Evolutionary conservation across 2,113 vertebrate species (phyloP).

Genomic region (Oryzias javanicus): DNA sequence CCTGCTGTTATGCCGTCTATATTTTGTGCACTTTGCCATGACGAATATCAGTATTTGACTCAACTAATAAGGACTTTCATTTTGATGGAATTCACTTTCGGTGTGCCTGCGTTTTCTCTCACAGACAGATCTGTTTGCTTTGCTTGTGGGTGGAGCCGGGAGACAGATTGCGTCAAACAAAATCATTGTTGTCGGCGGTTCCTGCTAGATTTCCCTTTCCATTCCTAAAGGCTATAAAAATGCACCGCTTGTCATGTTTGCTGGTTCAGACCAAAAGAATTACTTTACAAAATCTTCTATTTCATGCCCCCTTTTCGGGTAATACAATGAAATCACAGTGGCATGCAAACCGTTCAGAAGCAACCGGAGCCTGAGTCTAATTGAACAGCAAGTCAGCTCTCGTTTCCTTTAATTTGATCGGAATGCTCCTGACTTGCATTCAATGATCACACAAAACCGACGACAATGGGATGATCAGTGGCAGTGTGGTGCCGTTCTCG

Average conservation of each 20-base stretch:
- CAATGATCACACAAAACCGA: slow-evolving; percentile 65
- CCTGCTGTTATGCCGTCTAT: slow-evolving; percentile 41
- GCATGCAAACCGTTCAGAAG: slow-evolving; percentile 59
- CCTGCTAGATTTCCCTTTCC: slow-evolving; percentile 13
- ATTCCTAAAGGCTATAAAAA: slow-evolving; percentile 32
- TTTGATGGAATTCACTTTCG: slow-evolving; percentile 56
- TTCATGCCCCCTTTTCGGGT: slow-evolving; percentile 57
- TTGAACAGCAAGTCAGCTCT: slow-evolving; percentile 66
- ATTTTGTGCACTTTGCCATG: slow-evolving; percentile 52
- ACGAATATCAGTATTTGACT: slow-evolving; percentile 57
- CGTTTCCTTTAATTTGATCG: slow-evolving; percentile 74
- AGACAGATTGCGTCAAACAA: slow-evolving; percentile 50
- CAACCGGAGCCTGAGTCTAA: slow-evolving; percentile 68
- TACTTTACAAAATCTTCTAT: slow-evolving; percentile 50
- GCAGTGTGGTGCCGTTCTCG: slow-evolving; percentile 46
- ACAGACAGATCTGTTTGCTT: slow-evolving; percentile 40
- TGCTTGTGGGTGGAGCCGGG: slow-evolving; percentile 42
- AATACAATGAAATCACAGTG: slow-evolving; percentile 65
- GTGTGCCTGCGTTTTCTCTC: slow-evolving; percentile 41
- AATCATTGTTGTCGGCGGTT: slow-evolving; percentile 39
- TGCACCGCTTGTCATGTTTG: slow-evolving; percentile 5
- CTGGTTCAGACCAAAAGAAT: slow-evolving; percentile 39
- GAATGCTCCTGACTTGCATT: slow-evolving; percentile 66
- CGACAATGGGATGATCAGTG: slow-evolving; percentile 61
- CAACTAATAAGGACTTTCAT: slow-evolving; percentile 63